Conservation (phyloP, 2,888 invertebrate genomes). For the Drosophila cognata region DNA sequence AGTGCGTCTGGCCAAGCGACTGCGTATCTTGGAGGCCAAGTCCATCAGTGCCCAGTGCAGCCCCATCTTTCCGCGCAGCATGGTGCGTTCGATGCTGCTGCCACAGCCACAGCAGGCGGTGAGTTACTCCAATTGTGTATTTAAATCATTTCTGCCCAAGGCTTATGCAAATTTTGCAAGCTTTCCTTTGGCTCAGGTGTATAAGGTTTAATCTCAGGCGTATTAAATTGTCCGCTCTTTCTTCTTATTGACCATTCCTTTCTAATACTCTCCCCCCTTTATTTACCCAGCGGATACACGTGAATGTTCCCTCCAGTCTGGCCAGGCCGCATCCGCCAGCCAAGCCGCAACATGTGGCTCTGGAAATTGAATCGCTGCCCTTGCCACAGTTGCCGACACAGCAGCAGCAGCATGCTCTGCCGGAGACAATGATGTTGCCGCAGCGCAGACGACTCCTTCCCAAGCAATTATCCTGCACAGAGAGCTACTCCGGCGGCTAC, state of each 20-base stretch:
- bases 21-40: slow-evolving; percentile 84
- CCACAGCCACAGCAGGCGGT: slow-evolving; percentile 62
- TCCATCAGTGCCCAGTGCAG: slow-evolving; percentile 85
- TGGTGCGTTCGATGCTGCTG: slow-evolving; percentile 60
- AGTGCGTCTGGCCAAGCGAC: slow-evolving; percentile 75
- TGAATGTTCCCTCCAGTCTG: slow-evolving; percentile 77
- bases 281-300: slow-evolving; percentile 55
- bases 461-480: slow-evolving; percentile 83
- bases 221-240: not conserved
- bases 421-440: slow-evolving; percentile 31
- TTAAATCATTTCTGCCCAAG: not conserved
- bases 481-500: slow-evolving; percentile 59
- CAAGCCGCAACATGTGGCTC: slow-evolving; percentile 53
- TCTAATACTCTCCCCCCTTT: not conserved
- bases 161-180: slow-evolving; percentile 1
- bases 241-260: not conserved
- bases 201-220: not conserved
- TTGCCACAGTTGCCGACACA: slow-evolving; percentile 33
- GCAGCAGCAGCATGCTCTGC: slow-evolving; percentile 24
- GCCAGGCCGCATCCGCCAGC: slow-evolving; percentile 46
- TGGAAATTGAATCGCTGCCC: slow-evolving; percentile 66
- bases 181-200: not conserved
- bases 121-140: slow-evolving; percentile 11
- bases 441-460: slow-evolving; percentile 69
- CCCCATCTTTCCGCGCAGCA: slow-evolving; percentile 82